phyloP scores from a whole-genome alignment of 2,113 vertebrate species.

The Solea senegalensis region DNA sequence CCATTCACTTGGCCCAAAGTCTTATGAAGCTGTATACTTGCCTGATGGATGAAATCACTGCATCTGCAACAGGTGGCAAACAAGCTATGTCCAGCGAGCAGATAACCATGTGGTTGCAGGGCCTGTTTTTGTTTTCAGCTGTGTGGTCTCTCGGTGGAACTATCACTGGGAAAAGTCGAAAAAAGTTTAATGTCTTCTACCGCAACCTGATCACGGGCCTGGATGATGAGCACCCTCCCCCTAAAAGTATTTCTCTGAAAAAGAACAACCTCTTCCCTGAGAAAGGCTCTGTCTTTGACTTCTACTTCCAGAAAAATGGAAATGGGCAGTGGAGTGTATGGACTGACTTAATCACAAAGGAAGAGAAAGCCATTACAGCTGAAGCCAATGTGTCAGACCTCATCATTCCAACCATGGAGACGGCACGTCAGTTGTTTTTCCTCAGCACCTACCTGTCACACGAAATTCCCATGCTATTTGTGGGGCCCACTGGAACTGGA shows the following conservation, averaged over 20 bases:
- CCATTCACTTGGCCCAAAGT: conserved; percentile 85
- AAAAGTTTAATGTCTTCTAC: conserved; percentile 90
- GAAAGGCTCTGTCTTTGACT: conserved; percentile 90
- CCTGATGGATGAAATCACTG: conserved; percentile 87
- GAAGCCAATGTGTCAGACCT: conserved; percentile 90
- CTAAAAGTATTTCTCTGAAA: conserved; percentile 87
- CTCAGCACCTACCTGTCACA: conserved; percentile 86
- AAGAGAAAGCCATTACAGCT: conserved; percentile 81
- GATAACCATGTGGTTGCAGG: conserved; percentile 88
- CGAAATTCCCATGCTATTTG: conserved; percentile 85
- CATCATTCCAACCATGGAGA: conserved; percentile 92
- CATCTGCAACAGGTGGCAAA: conserved; percentile 42
- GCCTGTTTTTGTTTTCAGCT: conserved; percentile 88
- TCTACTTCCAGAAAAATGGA: conserved; percentile 88
- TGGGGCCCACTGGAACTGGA: conserved; percentile 94
- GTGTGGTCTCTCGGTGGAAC: conserved; percentile 91
- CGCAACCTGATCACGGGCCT: conserved; percentile 84
- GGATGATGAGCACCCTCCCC: conserved; percentile 81
- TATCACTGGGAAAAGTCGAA: conserved; percentile 86
- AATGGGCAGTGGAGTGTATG: conserved; percentile 87
- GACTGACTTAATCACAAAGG: conserved; percentile 87
- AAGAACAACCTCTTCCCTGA: conserved; percentile 89
- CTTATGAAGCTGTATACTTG: conserved; percentile 89
- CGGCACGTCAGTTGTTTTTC: conserved; percentile 90
- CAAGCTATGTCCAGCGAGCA: conserved; percentile 85